Evolutionary conservation across 1,140 invertebrate genomes (phyloP), one percentile per base, ranked within the genome.

Genomic region (Lepidurus arcticus): DNA sequence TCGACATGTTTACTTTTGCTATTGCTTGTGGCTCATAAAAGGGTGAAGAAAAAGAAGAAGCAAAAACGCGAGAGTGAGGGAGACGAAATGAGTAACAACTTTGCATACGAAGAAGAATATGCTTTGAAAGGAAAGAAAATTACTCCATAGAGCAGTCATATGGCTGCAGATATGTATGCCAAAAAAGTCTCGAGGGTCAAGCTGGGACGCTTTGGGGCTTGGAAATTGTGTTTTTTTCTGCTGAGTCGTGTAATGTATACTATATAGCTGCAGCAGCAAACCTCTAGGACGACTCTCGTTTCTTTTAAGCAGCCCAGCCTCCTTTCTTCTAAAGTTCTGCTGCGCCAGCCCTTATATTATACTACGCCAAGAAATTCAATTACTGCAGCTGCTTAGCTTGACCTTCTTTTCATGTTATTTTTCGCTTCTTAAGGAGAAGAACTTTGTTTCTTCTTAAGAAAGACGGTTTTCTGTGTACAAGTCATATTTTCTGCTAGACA

Each of bases 151-250:
- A 65, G 21, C 53, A 65, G 53, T 65, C 1, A 65, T 65, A 65
- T 21, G n/a, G 53, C 53, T 65, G 53, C 53, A 65, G 53, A 65
- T 65, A 65, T 65, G 53, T 65, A 65, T 65, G 53, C 53, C 16
- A 16, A 65, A 65, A 65, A 13, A 21, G 53, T 7, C 13, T 6
- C 1, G 8, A 65, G 21, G 47, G 0, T 1, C 53, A 65, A 65
- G 21, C 53, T 13, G 8, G 21, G 53, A 65, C 53, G 16, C 53
- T 65, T 65, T 65, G 8, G 53, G 53, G 7, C 16, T n/a, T 21
- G 9, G 53, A 65, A 47, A 65, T 21, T 21, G 53, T 13, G 13
- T 65, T 16, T 65, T 65, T 65, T 13, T 65, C 16, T 21, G 21
- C 3, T 1, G 53, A n/a, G 53, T 9, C 1, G 53, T 65, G 3